A percentile compares a stretch with the other conserved stretches of the same genome.
These are phyloP conservation scores for Eubucco bourcierii DNA, from an alignment of 2,113 vertebrate genomes.

Conservation along the genomic window DNA sequence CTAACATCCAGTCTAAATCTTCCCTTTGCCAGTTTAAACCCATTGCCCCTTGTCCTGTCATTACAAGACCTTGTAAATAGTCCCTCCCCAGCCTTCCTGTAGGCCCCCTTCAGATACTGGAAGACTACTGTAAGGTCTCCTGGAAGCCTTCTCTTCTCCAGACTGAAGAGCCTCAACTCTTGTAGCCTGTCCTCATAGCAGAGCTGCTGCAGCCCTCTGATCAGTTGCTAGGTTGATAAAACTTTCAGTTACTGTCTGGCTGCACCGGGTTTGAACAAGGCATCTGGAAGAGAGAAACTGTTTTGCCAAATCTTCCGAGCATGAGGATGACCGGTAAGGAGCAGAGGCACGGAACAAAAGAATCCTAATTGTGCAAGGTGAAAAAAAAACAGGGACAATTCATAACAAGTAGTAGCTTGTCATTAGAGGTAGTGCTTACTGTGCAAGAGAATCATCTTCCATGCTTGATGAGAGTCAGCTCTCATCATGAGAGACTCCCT, in stretches of 20 bases:
- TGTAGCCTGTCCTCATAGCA: no score
- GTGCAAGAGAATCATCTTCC: not conserved
- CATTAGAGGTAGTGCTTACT: not conserved
- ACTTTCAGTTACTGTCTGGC: not conserved
- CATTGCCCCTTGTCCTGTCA: no score
- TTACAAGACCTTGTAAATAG: no score
- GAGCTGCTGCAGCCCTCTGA: no score
- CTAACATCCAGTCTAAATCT: no score
- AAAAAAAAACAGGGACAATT: not conserved
- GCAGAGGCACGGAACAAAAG: not conserved
- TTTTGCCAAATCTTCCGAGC: not conserved
- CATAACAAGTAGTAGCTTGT: not conserved
- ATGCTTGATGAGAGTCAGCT: not conserved
- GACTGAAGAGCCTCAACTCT: no score
- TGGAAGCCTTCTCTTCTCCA: no score
- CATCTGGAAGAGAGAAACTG: not conserved
- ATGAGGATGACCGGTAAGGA: not conserved
- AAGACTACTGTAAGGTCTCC: no score
- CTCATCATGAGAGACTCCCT: not conserved
- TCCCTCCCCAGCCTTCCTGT: no score
- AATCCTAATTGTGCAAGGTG: fast-evolving
- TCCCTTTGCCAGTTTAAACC: no score
- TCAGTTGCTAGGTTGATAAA: not conserved
- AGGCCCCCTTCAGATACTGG: no score
- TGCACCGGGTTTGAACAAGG: not conserved